Evolutionary conservation across 2,888 invertebrate genomes (phyloP), one percentile per base, ranked within the genome.

Genomic region (Tromatobia lineatoria): DNA sequence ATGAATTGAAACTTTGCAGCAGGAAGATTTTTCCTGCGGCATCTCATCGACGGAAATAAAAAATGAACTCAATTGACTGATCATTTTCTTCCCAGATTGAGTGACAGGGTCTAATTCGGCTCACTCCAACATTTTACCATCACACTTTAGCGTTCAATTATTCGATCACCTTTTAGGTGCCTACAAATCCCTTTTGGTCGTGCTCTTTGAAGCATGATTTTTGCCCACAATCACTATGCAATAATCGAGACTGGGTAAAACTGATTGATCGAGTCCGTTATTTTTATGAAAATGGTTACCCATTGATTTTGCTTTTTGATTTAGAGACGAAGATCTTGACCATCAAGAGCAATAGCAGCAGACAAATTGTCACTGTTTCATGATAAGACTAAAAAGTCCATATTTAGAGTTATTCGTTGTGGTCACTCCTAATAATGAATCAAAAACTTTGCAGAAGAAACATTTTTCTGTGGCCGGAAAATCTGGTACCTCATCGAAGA

Each of bases 251-350:
- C 38, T 34, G 75, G 74, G 67, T 23, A 66, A 50, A 29, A 66
- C 67, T 83, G 82, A 80, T 73, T 83, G 77, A 82, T 85, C 73
- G 73, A 47, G 59, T 74, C 73, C 64, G n/a, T n/a, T n/a, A 80
- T 73, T 71, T 70, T 59, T 57, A 38, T 25, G 47, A 70, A 42
- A 79, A 84, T 79, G 45, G 81, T 78, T 75, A 79, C 52, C 70
- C 81, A 78, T 84, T 70, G 57, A 77, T 84, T 81, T 79, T 81
- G 73, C 74, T 79, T 79, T 70, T 57, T 59, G 70, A 78, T 64
- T 79, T 75, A 29, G 61, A 50, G 4, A 78, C 71, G 64, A 75
- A 64, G 50, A 34, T 52, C 77, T 47, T 42, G 61, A 69, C 25
- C 6, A 13, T 15, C n/a, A n/a, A n/a, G n/a, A n/a, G n/a, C 54